A percentile compares a stretch with the other conserved stretches of the same genome.
phyloP scores from a whole-genome alignment of 2,888 invertebrate species.

The Allygus modestus region DNA sequence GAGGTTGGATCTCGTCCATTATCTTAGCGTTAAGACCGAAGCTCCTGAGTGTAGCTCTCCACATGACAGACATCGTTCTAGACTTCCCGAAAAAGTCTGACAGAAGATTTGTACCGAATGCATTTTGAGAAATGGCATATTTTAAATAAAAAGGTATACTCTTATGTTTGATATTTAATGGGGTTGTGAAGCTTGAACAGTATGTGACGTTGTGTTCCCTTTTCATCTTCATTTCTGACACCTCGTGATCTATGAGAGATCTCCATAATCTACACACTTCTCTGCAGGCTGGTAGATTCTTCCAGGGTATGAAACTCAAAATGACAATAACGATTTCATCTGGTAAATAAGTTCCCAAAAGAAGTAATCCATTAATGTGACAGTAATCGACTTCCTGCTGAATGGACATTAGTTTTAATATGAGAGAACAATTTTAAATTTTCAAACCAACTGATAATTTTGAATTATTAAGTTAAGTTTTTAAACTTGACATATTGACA shows the following conservation, averaged over 20 bases:
- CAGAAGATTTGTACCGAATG: background rate
- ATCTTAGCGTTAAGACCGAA: background rate
- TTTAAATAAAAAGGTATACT: background rate
- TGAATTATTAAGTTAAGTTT: background rate
- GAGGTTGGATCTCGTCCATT: background rate
- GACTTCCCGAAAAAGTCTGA: background rate
- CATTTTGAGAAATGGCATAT: background rate
- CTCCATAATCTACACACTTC: background rate
- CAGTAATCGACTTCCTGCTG: background rate
- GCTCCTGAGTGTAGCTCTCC: constrained; percentile 7
- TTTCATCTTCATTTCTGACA: background rate
- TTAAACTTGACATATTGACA: background rate
- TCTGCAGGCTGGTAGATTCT: background rate
- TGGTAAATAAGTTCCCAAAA: background rate
- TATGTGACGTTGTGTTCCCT: background rate
- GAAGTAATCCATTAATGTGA: background rate
- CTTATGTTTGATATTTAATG: background rate
- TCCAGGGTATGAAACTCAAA: background rate
- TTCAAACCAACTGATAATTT: background rate
- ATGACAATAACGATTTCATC: background rate
- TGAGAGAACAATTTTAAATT: background rate
- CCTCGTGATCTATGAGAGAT: background rate
- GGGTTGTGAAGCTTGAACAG: background rate
- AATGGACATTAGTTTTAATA: background rate
- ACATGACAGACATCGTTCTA: background rate